phyloP scores from a whole-genome alignment of 2,888 invertebrate genomes.

The Megastigmus dorsalis region DNA sequence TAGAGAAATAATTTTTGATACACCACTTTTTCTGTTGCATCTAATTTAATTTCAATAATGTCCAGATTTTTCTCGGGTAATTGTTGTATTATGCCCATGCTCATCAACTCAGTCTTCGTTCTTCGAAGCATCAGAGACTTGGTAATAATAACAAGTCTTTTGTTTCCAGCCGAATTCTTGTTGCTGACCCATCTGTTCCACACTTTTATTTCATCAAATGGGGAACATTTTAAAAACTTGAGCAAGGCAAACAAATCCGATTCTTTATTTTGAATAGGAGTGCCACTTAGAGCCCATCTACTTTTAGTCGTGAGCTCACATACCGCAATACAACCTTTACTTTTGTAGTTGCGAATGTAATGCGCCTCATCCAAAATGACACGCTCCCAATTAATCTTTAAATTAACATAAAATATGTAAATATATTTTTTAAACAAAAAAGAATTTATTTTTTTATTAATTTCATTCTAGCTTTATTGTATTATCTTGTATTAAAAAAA shows the following conservation, averaged over 20 bases:
- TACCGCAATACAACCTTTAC: not conserved
- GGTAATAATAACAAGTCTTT: constrained; percentile 21
- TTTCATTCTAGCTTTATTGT: not conserved
- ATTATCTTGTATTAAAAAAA: no score
- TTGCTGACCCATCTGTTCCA: constrained; percentile 27
- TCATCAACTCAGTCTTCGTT: constrained; percentile 41
- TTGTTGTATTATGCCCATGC: constrained; percentile 1
- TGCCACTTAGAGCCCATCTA: constrained; percentile 49
- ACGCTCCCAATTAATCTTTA: constrained; percentile 46
- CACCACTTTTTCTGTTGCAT: constrained; percentile 21
- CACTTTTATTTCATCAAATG: constrained; percentile 29
- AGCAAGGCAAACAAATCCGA: constrained; percentile 35
- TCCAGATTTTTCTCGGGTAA: constrained; percentile 27
- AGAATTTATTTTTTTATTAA: not conserved
- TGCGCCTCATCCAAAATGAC: constrained; percentile 50
- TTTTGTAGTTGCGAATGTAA: constrained; percentile 30
- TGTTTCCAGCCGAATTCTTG: not conserved
- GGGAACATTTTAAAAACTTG: constrained; percentile 40
- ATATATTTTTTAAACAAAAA: not conserved
- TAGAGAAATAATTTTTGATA: constrained; percentile 45
- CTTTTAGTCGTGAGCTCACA: constrained; percentile 24
- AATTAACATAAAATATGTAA: not conserved
- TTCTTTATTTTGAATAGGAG: constrained; percentile 46
- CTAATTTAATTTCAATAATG: constrained; percentile 21
- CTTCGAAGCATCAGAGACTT: constrained; percentile 41